Evolutionary conservation across 2,797 vertebrate genomes (phyloP).

Genomic region (Anas acuta): DNA sequence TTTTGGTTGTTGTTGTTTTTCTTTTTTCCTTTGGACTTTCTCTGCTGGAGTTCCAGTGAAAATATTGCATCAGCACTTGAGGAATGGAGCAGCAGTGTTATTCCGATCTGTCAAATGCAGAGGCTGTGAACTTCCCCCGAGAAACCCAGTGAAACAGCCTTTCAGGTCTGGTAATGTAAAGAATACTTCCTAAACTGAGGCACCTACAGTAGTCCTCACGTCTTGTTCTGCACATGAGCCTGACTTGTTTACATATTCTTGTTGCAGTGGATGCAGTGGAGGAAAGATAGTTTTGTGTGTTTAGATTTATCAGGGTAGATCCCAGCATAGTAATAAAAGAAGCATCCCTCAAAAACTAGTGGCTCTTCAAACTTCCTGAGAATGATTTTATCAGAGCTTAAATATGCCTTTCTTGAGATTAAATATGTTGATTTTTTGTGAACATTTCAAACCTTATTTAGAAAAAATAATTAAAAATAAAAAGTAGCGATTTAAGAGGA

Average conservation of each 20-base stretch:
- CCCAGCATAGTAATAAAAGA: neutral
- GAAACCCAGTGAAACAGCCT: neutral
- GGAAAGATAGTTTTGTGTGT: neutral
- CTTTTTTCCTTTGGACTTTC: neutral
- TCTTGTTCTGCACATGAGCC: neutral
- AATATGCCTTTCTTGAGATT: neutral
- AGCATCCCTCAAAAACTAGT: neutral
- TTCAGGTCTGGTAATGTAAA: neutral
- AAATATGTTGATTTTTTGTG: neutral
- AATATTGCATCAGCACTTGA: slow-evolving; percentile 53
- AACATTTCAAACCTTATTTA: neutral
- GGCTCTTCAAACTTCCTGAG: neutral
- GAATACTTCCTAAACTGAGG: neutral
- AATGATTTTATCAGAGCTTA: neutral
- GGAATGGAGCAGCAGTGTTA: slow-evolving; percentile 51
- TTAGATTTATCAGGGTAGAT: neutral
- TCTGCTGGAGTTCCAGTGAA: slow-evolving; percentile 30
- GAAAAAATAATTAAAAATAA: neutral
- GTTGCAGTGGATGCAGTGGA: neutral
- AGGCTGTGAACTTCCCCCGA: slow-evolving; percentile 34
- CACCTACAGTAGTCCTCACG: neutral
- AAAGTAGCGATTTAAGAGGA: neutral
- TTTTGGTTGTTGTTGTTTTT: no score
- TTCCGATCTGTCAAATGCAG: slow-evolving; percentile 37
- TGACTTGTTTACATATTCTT: neutral